Conservation (phyloP, 2,797 vertebrate species). For the Peromyscus eremicus region DNA sequence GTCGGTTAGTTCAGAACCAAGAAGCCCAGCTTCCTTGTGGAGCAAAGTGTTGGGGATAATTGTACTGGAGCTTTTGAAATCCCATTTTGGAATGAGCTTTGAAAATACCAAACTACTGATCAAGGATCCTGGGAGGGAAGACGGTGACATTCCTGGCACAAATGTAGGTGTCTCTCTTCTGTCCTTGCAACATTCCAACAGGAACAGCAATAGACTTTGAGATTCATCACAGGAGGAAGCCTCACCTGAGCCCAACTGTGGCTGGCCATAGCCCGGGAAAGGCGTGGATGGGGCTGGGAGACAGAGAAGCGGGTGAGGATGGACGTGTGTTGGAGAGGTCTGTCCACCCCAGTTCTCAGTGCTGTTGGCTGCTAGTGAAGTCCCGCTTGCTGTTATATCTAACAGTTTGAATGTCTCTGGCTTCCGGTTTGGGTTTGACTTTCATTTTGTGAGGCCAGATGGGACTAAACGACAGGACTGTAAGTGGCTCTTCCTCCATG, state of each 20-base stretch:
- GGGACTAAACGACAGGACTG: fast-evolving
- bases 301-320: fast-evolving
- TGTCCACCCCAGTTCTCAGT: fast-evolving
- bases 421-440: not conserved
- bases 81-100: not conserved
- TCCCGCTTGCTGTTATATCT: not conserved
- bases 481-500: not conserved
- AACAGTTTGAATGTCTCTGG: not conserved
- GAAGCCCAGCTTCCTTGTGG: not conserved
- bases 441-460: fast-evolving
- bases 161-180: not conserved
- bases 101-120: not conserved
- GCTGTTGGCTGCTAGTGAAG: not conserved
- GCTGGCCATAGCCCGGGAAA: not conserved
- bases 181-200: not conserved
- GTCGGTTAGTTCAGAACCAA: constrained; percentile 61
- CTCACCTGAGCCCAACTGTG: fast-evolving
- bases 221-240: not conserved
- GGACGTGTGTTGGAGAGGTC: not conserved
- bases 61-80: not conserved
- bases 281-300: not conserved
- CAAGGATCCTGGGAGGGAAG: fast-evolving
- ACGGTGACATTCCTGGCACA: not conserved
- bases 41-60: not conserved
- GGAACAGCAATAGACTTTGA: not conserved